Evolutionary conservation across 2,888 invertebrate species (phyloP).

Genomic region (Stenoptilia bipunctidactyla): DNA sequence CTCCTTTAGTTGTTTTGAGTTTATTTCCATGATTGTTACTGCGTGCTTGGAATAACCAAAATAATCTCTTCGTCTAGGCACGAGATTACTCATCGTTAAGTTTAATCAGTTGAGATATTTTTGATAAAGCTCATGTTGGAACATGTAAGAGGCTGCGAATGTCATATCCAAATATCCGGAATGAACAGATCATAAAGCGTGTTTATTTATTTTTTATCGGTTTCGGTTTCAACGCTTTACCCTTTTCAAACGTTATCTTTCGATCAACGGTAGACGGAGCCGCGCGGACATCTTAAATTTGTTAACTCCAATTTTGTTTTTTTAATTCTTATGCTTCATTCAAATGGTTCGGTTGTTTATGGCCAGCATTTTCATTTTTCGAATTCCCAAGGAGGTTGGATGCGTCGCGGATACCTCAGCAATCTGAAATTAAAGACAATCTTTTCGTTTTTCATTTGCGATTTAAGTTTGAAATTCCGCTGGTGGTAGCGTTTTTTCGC

Average conservation of each 20-base stretch:
- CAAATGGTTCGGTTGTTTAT: slow-evolving; percentile 69
- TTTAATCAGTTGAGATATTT: neutral
- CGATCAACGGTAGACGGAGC: slow-evolving; percentile 37
- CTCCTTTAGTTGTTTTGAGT: neutral
- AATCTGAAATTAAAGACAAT: slow-evolving; percentile 56
- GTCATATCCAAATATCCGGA: slow-evolving; percentile 44
- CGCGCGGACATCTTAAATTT: slow-evolving; percentile 54
- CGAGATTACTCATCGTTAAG: slow-evolving; percentile 5
- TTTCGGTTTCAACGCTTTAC: slow-evolving; percentile 56
- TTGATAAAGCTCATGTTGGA: slow-evolving; percentile 45
- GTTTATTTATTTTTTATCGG: slow-evolving; percentile 50
- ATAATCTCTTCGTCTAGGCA: slow-evolving; percentile 2
- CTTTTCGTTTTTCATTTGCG: slow-evolving; percentile 52
- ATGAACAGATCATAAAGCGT: slow-evolving; percentile 48
- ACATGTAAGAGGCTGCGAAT: slow-evolving; percentile 47
- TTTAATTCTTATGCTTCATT: slow-evolving; percentile 58
- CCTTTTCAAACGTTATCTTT: slow-evolving; percentile 56
- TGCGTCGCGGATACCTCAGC: slow-evolving; percentile 43
- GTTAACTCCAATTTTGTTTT: slow-evolving; percentile 50
- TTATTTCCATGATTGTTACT: slow-evolving; percentile 1
- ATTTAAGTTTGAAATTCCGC: slow-evolving; percentile 54
- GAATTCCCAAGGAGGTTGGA: slow-evolving; percentile 39
- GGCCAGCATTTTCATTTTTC: slow-evolving; percentile 67
- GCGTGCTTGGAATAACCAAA: neutral
- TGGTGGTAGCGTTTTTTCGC: slow-evolving; percentile 46